phyloP scores from a whole-genome alignment of 2,888 invertebrate genomes.

The Microplitis deprimator region DNA sequence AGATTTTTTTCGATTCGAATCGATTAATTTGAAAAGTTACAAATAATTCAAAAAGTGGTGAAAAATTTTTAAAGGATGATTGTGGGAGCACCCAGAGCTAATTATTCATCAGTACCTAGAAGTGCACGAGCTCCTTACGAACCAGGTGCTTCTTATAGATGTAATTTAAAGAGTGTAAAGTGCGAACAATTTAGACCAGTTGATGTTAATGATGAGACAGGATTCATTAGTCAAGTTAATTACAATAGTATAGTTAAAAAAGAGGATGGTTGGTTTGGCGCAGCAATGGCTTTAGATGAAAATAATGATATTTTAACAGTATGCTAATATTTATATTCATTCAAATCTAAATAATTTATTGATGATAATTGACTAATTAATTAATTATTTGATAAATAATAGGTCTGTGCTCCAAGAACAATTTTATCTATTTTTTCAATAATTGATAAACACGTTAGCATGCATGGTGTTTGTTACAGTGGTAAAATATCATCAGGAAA shows the following conservation, averaged over 20 bases:
- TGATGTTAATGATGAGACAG: constrained; percentile 43
- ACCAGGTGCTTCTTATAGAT: constrained; percentile 75
- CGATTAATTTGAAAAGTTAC: too few relatives aligned
- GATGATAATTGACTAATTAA: background rate
- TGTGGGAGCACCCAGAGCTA: constrained; percentile 74
- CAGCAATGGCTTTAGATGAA: constrained; percentile 71
- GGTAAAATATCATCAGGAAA: constrained; percentile 39
- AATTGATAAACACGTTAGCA: constrained; percentile 43
- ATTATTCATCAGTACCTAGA: constrained; percentile 65
- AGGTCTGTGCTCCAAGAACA: constrained; percentile 61
- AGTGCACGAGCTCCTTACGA: constrained; percentile 65
- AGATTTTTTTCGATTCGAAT: too few relatives aligned
- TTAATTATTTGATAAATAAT: background rate
- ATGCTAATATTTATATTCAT: constrained; percentile 31
- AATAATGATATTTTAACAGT: constrained; percentile 63
- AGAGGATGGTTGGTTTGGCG: constrained; percentile 73
- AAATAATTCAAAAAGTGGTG: too few relatives aligned
- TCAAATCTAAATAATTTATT: background rate
- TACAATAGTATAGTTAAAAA: constrained; percentile 57
- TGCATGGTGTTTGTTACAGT: constrained; percentile 62
- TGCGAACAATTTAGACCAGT: constrained; percentile 50
- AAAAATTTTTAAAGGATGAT: constrained; percentile 67
- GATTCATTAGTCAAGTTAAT: constrained; percentile 40
- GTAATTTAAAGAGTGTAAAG: constrained; percentile 52
- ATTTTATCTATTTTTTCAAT: constrained; percentile 36